Percentiles rank a stretch among this genome's conserved stretches.
phyloP scores from a whole-genome alignment of 2,113 vertebrate genomes.

The Esox niger region DNA sequence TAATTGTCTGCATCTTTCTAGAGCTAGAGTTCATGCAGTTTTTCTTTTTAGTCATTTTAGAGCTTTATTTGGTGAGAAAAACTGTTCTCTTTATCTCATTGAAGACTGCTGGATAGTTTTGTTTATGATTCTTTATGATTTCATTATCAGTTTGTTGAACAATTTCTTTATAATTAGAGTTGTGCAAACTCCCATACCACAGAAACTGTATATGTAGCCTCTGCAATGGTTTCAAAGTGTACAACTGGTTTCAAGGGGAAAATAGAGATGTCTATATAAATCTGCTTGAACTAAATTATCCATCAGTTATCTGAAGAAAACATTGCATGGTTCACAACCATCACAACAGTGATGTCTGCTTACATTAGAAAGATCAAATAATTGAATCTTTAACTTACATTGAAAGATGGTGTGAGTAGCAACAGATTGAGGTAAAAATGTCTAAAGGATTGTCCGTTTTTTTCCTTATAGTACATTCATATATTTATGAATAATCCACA shows the following conservation, averaged over 20 bases:
- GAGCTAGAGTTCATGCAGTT: conserved; percentile 5
- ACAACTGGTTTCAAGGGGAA: background rate
- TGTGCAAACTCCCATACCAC: background rate
- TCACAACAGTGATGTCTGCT: background rate
- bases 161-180: background rate
- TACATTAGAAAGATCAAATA: background rate
- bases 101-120: conserved; percentile 2
- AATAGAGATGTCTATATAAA: background rate
- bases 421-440: background rate
- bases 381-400: background rate
- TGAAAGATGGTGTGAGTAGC: background rate
- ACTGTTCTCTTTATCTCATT: conserved; percentile 10
- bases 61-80: conserved; percentile 30
- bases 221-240: background rate
- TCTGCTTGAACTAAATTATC: background rate
- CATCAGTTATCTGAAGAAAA: background rate
- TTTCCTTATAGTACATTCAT: background rate
- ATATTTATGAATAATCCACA: background rate
- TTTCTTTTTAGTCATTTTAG: conserved; percentile 25
- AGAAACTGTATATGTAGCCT: background rate
- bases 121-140: conserved; percentile 4
- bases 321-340: conserved; percentile 3
- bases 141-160: background rate
- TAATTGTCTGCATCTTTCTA: conserved; percentile 24
- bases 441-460: background rate